Evolutionary conservation across 1,140 invertebrate species (phyloP).

Genomic region (Brachionus koreanus): DNA sequence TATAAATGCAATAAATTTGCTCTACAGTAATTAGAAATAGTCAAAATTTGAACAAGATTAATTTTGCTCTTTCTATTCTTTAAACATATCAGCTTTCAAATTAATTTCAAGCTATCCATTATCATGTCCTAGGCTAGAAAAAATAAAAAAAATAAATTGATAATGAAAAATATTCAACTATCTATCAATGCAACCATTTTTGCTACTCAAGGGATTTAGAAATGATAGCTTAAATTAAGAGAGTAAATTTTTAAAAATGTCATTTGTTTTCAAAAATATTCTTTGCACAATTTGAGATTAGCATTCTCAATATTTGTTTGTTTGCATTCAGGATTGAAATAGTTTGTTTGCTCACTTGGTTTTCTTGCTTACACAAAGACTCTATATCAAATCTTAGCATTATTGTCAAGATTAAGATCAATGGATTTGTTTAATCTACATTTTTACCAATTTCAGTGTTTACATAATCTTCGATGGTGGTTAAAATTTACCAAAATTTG

Average conservation of each 20-base stretch:
- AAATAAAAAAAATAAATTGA: not conserved
- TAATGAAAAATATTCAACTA: not conserved
- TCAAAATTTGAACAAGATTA: not conserved
- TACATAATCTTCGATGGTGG: not conserved
- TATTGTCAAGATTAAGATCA: not conserved
- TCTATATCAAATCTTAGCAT: not conserved
- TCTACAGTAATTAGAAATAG: not conserved
- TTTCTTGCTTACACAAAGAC: not conserved
- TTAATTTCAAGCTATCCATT: not conserved
- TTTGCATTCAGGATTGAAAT: not conserved
- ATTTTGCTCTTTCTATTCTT: not conserved
- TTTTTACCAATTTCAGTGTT: not conserved
- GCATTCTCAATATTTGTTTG: slow-evolving; percentile 14
- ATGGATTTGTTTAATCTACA: slow-evolving; percentile 21
- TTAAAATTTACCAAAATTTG: not conserved
- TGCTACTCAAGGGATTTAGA: not conserved
- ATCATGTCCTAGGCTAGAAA: not conserved
- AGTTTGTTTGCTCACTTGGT: not conserved
- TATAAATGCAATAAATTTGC: not conserved
- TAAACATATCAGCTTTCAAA: not conserved
- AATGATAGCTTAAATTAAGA: not conserved
- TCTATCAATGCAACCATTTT: slow-evolving; percentile 4
- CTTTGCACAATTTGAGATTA: slow-evolving; percentile 11
- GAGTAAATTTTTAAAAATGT: slow-evolving; percentile 15
- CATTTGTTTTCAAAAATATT: not conserved